Base-by-base conservation (phyloP, 2,113 vertebrate genomes). In the Rhea americana region DNA sequence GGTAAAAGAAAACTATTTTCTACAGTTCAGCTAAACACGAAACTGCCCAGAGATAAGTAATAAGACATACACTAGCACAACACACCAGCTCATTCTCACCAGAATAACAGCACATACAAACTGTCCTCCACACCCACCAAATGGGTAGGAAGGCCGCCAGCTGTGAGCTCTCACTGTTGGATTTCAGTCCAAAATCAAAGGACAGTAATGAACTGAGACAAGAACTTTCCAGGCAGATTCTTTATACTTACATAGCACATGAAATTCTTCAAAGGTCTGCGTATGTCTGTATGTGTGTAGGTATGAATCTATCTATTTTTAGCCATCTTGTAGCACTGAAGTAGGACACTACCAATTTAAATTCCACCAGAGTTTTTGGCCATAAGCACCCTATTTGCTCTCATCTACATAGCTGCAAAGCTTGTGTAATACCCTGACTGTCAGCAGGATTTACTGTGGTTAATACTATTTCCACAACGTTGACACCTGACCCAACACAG, bases 371-470 rank as follows among this genome's bases (percentile, higher is more conserved):
- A 51, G 73, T 59, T 86, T 83, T 71, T 91, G 63, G 75, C 75
- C 30, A 71, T 35, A 41, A 5, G 5, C 41, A 73, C 67, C 2
- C 9, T 78, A 43, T 72, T 70, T 92, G 48, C 68, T 90, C 72
- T 83, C 86, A 80, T 85, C 70, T 67, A 58, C 88, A 82, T 43
- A 91, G 45, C 59, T 89, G 78, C 78, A 94, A 95, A 94, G 53
- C 86, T 92, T 37, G 77, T 26, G n/a, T 62, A 92, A 87, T 82
- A 82, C 59, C 74, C 48, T 84, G 48, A 18, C 58, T 93, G 84
- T 91, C 91, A 93, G 45, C 78, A 87, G 84, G 78, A 47, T 67
- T 94, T 91, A 72, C 65, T 51, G 43, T 14, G 83, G 30, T 41
- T 25, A 88, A 56, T 22, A 63, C 41, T 61, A 65, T 28, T 91